Conservation (phyloP, 2,113 vertebrate species). For the Neodon shergylaensis region DNA sequence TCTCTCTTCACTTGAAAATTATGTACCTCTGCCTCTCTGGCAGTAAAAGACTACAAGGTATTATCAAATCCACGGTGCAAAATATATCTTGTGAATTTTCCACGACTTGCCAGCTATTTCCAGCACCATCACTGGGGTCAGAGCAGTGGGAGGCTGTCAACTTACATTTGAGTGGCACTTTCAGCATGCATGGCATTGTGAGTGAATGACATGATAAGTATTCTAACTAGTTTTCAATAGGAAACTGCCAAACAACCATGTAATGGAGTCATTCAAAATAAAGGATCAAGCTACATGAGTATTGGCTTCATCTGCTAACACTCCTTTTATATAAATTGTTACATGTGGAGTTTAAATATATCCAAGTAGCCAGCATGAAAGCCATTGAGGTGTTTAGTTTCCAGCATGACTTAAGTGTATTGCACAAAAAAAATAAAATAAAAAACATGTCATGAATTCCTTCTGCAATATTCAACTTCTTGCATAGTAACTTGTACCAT, state of each 20-base stretch:
- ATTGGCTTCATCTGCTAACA: neutral
- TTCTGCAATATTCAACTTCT: neutral
- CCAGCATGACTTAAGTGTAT: neutral
- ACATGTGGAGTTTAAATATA: slow-evolving; percentile 23
- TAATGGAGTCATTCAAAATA: slow-evolving; percentile 33
- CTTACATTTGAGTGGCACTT: slow-evolving; percentile 6
- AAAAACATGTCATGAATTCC: neutral
- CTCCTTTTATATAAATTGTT: slow-evolving; percentile 10
- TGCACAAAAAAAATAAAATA: too few species aligned
- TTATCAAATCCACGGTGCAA: slow-evolving; percentile 54
- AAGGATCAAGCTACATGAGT: neutral
- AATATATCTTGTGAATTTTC: slow-evolving; percentile 51
- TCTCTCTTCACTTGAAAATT: slow-evolving; percentile 7
- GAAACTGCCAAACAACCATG: neutral
- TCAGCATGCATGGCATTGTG: slow-evolving; percentile 19
- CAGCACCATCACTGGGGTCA: neutral
- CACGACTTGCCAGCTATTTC: neutral
- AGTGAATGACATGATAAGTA: slow-evolving; percentile 4
- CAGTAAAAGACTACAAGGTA: slow-evolving; percentile 11
- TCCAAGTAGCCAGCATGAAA: slow-evolving; percentile 12
- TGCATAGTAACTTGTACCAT: neutral
- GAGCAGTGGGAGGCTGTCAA: slow-evolving; percentile 54
- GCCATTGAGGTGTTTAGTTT: neutral
- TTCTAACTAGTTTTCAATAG: slow-evolving; percentile 30
- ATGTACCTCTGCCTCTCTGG: neutral